These are phyloP conservation scores for Microtus oregoni DNA, from an alignment of 2,113 vertebrate genomes.

Conservation along the genomic window DNA sequence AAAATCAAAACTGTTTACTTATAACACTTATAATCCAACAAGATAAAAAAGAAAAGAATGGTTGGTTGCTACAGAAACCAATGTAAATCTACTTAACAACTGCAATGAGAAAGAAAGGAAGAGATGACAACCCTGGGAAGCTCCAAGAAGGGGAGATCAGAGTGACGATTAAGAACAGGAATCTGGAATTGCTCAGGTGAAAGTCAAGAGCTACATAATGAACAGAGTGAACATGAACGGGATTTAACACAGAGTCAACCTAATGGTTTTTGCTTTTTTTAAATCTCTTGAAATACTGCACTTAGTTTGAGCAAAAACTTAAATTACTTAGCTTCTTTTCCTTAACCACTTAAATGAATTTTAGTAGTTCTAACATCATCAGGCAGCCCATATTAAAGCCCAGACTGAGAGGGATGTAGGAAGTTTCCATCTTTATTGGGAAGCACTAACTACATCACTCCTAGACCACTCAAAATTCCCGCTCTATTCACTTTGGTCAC, in stretches of 20 bases:
- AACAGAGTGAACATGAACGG: neutral
- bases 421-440: neutral
- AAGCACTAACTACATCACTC: neutral
- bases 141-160: neutral
- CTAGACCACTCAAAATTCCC: neutral
- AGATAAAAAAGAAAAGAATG: neutral
- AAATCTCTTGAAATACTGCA: neutral
- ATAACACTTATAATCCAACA: conserved; percentile 50
- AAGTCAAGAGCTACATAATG: conserved; percentile 13
- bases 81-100: conserved; percentile 24
- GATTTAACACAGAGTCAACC: conserved; percentile 44
- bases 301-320: neutral
- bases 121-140: neutral
- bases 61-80: conserved; percentile 17
- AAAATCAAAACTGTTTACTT: conserved; percentile 50
- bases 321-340: neutral
- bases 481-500: no score
- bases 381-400: neutral
- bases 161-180: neutral
- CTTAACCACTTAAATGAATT: neutral
- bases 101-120: neutral
- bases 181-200: conserved; percentile 36
- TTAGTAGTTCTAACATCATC: no score
- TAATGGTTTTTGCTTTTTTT: neutral
- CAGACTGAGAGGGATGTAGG: neutral